Percentiles rank a stretch among this genome's conserved stretches.
Conservation (phyloP, 2,113 vertebrate species). For the Pluvianellus socialis region DNA sequence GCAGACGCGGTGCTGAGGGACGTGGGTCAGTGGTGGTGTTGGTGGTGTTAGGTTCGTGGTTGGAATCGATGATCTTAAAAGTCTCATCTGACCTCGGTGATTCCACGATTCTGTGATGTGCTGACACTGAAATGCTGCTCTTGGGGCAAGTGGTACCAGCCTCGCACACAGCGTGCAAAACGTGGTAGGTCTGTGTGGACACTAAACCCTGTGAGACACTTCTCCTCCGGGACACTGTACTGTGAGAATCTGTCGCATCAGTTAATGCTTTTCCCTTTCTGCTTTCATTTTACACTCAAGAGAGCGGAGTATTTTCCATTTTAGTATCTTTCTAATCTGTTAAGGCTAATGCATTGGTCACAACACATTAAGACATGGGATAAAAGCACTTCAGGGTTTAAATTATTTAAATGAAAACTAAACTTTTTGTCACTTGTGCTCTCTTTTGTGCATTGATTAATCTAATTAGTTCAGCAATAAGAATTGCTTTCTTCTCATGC, state of each 20-base stretch:
- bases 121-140: neutral
- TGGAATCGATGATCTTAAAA: no score
- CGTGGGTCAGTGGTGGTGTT: no score
- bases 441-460: neutral
- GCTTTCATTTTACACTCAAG: neutral
- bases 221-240: neutral
- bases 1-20: no score
- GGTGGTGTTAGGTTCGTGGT: no score
- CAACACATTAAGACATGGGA: neutral
- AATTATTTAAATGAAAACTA: neutral
- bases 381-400: neutral
- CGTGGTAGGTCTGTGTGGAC: accelerated
- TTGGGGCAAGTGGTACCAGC: neutral
- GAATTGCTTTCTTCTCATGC: neutral
- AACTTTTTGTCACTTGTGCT: neutral
- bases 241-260: neutral
- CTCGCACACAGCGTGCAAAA: accelerated
- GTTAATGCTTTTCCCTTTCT: neutral
- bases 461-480: neutral
- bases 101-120: neutral
- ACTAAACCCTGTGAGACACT: neutral
- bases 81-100: no score
- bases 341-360: neutral
- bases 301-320: neutral
- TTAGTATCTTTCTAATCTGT: neutral